These are phyloP conservation scores for Ahaetulla prasina DNA, from an alignment of 2,113 vertebrate species.

Conservation along the genomic window DNA sequence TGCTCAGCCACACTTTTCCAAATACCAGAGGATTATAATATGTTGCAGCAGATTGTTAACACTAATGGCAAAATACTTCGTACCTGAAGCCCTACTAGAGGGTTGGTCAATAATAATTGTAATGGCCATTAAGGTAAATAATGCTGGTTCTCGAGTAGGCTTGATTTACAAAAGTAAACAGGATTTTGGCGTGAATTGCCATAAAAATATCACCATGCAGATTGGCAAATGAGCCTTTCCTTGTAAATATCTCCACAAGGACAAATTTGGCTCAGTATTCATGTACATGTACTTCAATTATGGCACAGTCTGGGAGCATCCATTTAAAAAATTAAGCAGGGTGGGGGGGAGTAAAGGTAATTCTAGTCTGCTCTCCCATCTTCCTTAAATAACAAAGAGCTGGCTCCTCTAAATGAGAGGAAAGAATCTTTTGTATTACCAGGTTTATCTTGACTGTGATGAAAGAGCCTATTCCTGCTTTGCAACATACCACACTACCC, in stretches of 20 bases:
- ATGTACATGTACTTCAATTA: not conserved
- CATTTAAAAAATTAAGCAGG: not conserved
- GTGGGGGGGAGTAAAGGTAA: not conserved
- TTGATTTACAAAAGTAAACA: not conserved
- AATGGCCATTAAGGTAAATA: constrained; percentile 15
- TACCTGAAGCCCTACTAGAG: not conserved
- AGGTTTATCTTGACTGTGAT: not conserved
- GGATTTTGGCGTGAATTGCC: constrained; percentile 3
- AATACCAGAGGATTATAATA: not conserved
- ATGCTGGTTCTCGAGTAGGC: not conserved
- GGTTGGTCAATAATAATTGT: constrained; percentile 3
- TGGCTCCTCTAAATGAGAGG: not conserved
- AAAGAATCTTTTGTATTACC: not conserved
- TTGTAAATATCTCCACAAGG: constrained; percentile 9
- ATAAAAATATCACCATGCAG: constrained; percentile 14
- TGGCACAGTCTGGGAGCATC: not conserved
- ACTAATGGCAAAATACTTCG: not conserved
- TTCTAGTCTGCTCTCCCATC: not conserved
- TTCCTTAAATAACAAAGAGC: not conserved
- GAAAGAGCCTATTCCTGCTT: not conserved
- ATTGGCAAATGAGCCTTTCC: constrained; percentile 7
- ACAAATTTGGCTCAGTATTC: not conserved
- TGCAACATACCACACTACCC: not conserved
- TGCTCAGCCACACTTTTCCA: not conserved
- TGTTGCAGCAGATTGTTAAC: not conserved